These are phyloP conservation scores for Styela plicata DNA, from an alignment of 23 tunicate genomes.

Conservation along the genomic window DNA sequence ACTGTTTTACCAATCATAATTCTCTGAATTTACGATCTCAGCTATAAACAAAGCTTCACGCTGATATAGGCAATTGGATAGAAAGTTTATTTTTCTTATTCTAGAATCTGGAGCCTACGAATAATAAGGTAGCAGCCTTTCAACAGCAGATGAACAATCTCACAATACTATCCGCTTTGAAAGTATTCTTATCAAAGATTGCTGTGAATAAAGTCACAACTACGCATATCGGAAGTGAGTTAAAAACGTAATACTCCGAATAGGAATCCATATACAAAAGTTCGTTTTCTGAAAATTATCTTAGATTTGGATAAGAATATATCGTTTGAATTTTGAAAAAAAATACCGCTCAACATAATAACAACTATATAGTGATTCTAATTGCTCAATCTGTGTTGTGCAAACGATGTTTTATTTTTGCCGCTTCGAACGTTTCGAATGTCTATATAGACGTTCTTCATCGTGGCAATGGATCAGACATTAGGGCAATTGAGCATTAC, in stretches of 20 bases:
- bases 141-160: neutral
- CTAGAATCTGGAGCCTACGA: too few species aligned
- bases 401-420: too few species aligned
- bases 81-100: too few species aligned
- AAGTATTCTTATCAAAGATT: neutral
- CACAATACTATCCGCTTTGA: neutral
- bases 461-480: too few species aligned
- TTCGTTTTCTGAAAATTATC: neutral
- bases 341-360: neutral
- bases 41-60: neutral
- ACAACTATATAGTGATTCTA: neutral
- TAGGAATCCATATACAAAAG: neutral
- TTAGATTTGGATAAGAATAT: neutral
- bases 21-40: neutral
- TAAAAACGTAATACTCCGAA: too few species aligned
- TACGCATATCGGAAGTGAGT: neutral
- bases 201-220: neutral
- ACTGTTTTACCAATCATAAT: neutral
- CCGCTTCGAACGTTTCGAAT: too few species aligned
- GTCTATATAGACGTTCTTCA: too few species aligned
- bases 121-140: too few species aligned
- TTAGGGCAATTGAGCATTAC: too few species aligned
- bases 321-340: neutral
- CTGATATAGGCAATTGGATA: neutral
- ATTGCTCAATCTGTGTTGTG: too few species aligned